A percentile compares a stretch with the other conserved stretches of the same genome.
phyloP scores from a whole-genome alignment of 2,888 invertebrate species.

The Glaucopsyche alexis region DNA sequence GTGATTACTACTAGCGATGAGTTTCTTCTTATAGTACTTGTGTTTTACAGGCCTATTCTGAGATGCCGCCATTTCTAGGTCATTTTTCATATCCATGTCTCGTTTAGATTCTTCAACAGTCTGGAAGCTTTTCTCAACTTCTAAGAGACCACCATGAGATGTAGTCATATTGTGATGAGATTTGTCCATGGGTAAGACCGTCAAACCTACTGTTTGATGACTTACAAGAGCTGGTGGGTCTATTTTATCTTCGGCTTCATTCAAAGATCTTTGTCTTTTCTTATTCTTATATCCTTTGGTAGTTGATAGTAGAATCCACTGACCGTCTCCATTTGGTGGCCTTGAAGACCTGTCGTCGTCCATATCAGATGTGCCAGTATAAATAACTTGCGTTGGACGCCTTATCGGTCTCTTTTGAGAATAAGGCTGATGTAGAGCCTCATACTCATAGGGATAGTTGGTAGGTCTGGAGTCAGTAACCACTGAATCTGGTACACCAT shows the following conservation, averaged over 20 bases:
- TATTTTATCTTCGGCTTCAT: constrained; percentile 47
- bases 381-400: constrained; percentile 72
- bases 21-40: constrained; percentile 56
- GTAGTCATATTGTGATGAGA: constrained; percentile 82
- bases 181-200: constrained; percentile 86
- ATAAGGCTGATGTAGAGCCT: constrained; percentile 63
- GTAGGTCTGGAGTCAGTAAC: constrained; percentile 74
- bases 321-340: constrained; percentile 85
- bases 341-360: constrained; percentile 77
- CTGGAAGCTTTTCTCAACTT: constrained; percentile 86
- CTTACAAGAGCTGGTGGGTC: constrained; percentile 63
- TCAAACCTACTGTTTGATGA: constrained; percentile 81
- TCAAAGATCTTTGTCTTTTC: constrained; percentile 68
- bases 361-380: constrained; percentile 65
- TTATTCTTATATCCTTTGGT: constrained; percentile 86
- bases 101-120: constrained; percentile 82
- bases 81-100: constrained; percentile 64
- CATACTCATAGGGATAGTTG: constrained; percentile 72
- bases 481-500: constrained; percentile 66
- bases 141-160: constrained; percentile 86
- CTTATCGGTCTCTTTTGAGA: constrained; percentile 60
- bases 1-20: constrained; percentile 52
- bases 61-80: constrained; percentile 55
- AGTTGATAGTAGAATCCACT: constrained; percentile 88
- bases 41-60: constrained; percentile 56